Evolutionary conservation across 2,113 vertebrate species (phyloP).

Genomic region (Sorex fumeus): DNA sequence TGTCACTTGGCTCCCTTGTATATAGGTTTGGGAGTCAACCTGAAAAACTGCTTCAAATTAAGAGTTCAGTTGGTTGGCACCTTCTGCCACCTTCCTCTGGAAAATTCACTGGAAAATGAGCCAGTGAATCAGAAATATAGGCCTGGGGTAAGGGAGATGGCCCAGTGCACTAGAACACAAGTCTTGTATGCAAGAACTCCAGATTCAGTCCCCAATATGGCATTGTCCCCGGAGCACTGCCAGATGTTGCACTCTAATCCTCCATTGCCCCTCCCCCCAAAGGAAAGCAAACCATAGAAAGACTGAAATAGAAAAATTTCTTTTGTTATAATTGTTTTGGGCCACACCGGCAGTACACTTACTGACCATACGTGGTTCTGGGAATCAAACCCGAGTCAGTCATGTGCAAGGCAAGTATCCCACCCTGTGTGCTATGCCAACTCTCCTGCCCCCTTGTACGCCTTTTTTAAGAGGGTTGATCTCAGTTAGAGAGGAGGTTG

Average conservation of each 20-base stretch:
- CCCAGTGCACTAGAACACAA: too few species aligned
- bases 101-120: slow-evolving; percentile 56
- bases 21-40: slow-evolving; percentile 7
- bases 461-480: slow-evolving; percentile 3
- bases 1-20: neutral
- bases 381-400: too few species aligned
- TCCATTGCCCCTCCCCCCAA: too few species aligned
- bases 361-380: too few species aligned
- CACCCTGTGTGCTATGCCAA: too few species aligned
- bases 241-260: too few species aligned
- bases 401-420: too few species aligned
- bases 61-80: neutral
- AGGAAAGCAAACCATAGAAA: neutral
- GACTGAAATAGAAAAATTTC: neutral
- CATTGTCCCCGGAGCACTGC: too few species aligned
- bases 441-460: neutral
- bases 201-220: too few species aligned
- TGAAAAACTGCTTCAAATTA: slow-evolving; percentile 7
- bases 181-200: too few species aligned
- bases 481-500: neutral
- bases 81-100: slow-evolving; percentile 14
- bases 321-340: neutral
- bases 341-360: too few species aligned
- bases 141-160: neutral
- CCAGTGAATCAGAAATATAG: neutral